phyloP scores from a whole-genome alignment of 64 coral and sea anemone species.

The Actinia tenebrosa region DNA sequence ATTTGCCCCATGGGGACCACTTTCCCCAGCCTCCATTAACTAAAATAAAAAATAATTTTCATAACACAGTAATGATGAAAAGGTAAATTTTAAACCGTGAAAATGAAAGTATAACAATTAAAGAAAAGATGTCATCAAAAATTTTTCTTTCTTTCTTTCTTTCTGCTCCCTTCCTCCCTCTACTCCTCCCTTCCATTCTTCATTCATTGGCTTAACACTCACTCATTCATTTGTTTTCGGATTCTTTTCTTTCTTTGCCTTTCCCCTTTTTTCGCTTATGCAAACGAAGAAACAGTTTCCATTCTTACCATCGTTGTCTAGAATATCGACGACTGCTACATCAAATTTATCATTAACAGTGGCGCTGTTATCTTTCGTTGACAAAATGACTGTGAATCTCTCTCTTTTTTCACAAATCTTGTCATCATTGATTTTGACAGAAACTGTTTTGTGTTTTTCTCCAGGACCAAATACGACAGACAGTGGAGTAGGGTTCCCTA shows the following conservation, averaged over 20 bases:
- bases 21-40: conserved; percentile 39
- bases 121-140: too few species aligned
- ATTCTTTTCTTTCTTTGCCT: neutral
- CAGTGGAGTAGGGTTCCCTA: neutral
- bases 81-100: too few species aligned
- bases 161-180: too few species aligned
- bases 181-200: neutral
- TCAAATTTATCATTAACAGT: neutral
- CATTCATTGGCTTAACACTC: neutral
- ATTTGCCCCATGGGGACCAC: conserved; percentile 29
- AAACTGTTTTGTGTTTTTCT: neutral
- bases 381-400: neutral
- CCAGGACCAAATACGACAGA: neutral
- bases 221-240: neutral
- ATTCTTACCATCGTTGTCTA: conserved; percentile 5
- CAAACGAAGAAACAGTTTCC: neutral
- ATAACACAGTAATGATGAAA: neutral
- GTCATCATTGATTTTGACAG: neutral
- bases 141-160: too few species aligned
- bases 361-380: neutral
- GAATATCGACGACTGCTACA: neutral
- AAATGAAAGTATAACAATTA: too few species aligned
- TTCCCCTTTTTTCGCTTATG: neutral
- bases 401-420: neutral
- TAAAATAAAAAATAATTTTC: neutral